Base-by-base conservation (phyloP, 2,888 invertebrate genomes). In the Pterobdella sp. region DNA sequence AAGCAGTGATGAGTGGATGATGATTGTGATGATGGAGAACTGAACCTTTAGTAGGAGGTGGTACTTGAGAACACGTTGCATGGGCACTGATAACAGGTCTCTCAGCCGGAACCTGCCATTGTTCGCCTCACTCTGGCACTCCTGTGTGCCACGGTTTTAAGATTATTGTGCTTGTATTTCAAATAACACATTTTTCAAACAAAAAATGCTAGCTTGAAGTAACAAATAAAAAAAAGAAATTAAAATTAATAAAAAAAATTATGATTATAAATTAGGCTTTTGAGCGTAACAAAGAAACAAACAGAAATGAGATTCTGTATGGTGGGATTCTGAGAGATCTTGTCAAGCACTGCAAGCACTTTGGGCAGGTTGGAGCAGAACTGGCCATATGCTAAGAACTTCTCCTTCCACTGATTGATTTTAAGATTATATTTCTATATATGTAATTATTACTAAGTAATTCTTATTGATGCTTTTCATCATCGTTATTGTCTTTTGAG, bases 21-120 rank as follows among this genome's bases (percentile, higher is more conserved):
- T 63, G 64, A 10, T 29, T 7, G n/a, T 29, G 31, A 63, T 32
- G 36, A 67, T 32, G 35, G 31, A 29, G 18, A 67, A 7, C 14
- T 68, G 18, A 77, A 82, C 95, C 83, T 93, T 92, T 74, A 97
- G 85, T 69, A 98, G 86, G 73, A 98, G 87, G 84, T 96, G 96
- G 85, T 98, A 98, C 83, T 97, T 98, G 77, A 98, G 88, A 78
- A 98, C 91, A 82, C 98, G 87, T 85, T 98, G 98, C 93, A 98
- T 95, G 64, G 98, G 98, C 77, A 98, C 94, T 32, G 94, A 93
- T 67, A 98, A 86, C 77, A 98, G 91, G 84, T 98, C 98, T 68
- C 95, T 88, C 78, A 98, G 86, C 84, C 94, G 92, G 82, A 97
- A 94, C 82, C 93, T 90, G 22, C 94, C 94, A 80, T 94, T 92